Evolutionary conservation across 2,797 vertebrate species (phyloP).

Genomic region (Pteronotus mesoamericanus): DNA sequence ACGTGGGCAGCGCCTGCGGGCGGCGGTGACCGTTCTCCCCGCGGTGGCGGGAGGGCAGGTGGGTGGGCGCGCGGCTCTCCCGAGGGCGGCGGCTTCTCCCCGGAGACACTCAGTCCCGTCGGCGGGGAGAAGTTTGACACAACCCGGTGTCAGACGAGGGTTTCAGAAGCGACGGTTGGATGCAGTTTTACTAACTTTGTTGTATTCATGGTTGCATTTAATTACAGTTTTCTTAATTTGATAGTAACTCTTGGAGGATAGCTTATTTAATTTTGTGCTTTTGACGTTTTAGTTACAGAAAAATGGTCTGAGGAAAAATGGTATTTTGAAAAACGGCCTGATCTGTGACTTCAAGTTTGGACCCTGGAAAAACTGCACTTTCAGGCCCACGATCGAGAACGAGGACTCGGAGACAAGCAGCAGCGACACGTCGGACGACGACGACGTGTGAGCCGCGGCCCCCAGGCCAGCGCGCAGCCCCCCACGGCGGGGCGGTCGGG

Average conservation of each 20-base stretch:
- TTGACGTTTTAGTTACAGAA: conserved; percentile 83
- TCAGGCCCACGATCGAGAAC: conserved; percentile 79
- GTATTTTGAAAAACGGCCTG: conserved; percentile 84
- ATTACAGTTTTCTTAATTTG: not conserved
- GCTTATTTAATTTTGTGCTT: conserved; percentile 39
- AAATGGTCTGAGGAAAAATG: conserved; percentile 85
- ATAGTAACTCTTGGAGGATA: not conserved
- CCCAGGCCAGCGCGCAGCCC: no score
- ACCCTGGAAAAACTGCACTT: conserved; percentile 84
- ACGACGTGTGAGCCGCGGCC: conserved; percentile 70
- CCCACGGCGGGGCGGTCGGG: no score
- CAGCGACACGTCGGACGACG: conserved; percentile 88
- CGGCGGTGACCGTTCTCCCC: no score
- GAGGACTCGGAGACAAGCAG: conserved; percentile 87
- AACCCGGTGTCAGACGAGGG: not conserved
- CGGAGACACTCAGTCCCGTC: no score
- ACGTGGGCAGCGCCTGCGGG: not conserved
- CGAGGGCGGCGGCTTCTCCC: not conserved
- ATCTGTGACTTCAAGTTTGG: conserved; percentile 81
- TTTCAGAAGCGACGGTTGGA: not conserved
- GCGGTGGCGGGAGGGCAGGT: no score
- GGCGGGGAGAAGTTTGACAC: no score
- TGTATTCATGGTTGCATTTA: not conserved
- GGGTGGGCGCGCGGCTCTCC: not conserved
- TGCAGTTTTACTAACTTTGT: not conserved